Percentiles rank a stretch among this genome's conserved stretches.
These are phyloP conservation scores for Tryphoninae sp. DNA, from an alignment of 2,888 invertebrate species.

Conservation along the genomic window DNA sequence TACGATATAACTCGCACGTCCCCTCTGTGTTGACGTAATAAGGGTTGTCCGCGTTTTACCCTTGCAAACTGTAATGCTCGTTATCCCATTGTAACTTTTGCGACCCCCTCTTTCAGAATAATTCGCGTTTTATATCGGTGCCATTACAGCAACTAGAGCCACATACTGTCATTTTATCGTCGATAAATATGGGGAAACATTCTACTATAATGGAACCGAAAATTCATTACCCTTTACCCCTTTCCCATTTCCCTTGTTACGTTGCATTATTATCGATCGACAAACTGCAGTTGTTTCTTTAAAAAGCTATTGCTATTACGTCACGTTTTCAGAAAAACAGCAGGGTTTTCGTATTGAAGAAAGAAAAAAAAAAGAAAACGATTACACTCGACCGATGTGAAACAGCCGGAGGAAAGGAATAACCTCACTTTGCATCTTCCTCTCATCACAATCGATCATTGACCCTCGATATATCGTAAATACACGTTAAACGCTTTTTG, in stretches of 20 bases:
- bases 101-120: slow-evolving; percentile 46
- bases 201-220: neutral
- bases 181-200: neutral
- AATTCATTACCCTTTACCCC: neutral
- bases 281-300: too few relatives aligned
- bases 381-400: too few relatives aligned
- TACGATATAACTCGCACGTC: slow-evolving; percentile 32
- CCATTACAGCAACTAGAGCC: slow-evolving; percentile 17
- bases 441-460: neutral
- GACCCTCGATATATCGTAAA: neutral
- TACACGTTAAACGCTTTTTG: neutral
- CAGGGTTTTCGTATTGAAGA: too few relatives aligned
- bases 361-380: too few relatives aligned
- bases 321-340: too few relatives aligned
- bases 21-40: slow-evolving; percentile 33
- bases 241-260: neutral
- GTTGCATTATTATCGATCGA: neutral
- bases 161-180: slow-evolving; percentile 16
- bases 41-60: slow-evolving; percentile 41
- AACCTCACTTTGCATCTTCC: neutral
- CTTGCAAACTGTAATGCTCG: slow-evolving; percentile 21
- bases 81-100: slow-evolving; percentile 34
- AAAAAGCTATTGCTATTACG: too few relatives aligned
- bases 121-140: slow-evolving; percentile 20
- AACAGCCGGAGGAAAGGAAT: too few relatives aligned